Evolutionary conservation across 2,113 vertebrate species (phyloP).

Genomic region (Muntiacus muntjak): DNA sequence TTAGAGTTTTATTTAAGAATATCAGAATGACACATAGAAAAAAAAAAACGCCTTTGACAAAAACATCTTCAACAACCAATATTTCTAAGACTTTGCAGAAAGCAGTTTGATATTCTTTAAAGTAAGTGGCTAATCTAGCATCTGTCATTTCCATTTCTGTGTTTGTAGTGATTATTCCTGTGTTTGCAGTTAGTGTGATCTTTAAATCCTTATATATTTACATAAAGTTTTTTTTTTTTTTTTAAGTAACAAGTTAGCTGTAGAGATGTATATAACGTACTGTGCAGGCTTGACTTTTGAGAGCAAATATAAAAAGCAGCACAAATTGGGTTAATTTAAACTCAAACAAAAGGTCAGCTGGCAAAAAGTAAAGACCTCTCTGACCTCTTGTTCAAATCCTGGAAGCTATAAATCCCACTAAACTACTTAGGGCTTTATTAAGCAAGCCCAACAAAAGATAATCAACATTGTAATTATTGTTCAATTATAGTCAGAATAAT

Average conservation of each 20-base stretch:
- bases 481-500: slow-evolving; percentile 57
- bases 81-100: not conserved
- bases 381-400: slow-evolving; percentile 66
- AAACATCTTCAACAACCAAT: not conserved
- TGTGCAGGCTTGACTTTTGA: not conserved
- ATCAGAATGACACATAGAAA: not conserved
- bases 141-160: not conserved
- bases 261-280: not conserved
- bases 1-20: not conserved
- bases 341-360: slow-evolving; percentile 65
- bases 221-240: not conserved
- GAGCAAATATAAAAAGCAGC: slow-evolving; percentile 38
- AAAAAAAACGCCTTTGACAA: not conserved
- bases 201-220: not conserved
- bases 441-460: slow-evolving; percentile 65
- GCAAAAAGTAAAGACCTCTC: slow-evolving; percentile 47
- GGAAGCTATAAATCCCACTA: slow-evolving; percentile 66
- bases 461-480: slow-evolving; percentile 63
- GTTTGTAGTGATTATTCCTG: not conserved
- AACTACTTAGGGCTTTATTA: slow-evolving; percentile 61
- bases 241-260: not conserved
- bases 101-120: not conserved
- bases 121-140: not conserved
- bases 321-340: slow-evolving; percentile 62
- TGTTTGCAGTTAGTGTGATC: not conserved